A percentile compares a stretch with the other conserved stretches of the same genome.
Evolutionary conservation across 2,888 invertebrate species (phyloP).

Genomic region (Enchytraeus crypticus): DNA sequence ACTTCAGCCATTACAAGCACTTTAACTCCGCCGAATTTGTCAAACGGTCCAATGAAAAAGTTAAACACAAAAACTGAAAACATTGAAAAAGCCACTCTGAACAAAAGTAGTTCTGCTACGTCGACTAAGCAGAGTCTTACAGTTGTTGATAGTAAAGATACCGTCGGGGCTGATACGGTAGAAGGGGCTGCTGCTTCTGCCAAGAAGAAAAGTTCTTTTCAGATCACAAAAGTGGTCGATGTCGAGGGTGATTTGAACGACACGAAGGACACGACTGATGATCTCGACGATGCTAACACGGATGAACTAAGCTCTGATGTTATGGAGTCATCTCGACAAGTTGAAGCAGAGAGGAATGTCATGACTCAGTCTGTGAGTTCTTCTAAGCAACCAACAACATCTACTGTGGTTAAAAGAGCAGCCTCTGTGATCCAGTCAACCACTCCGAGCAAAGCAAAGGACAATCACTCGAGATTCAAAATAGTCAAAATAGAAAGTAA

Average conservation of each 20-base stretch:
- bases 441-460: too few species aligned
- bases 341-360: background rate
- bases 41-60: too few species aligned
- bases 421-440: too few species aligned
- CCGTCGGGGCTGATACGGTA: too few species aligned
- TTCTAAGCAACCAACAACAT: background rate
- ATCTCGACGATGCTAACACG: background rate
- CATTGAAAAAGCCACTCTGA: too few species aligned
- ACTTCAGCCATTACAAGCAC: too few species aligned
- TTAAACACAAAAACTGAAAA: too few species aligned
- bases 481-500: slow-evolving; percentile 91
- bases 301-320: background rate
- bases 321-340: background rate
- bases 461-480: slow-evolving; percentile 62
- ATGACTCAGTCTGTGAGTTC: too few species aligned
- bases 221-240: background rate
- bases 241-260: background rate
- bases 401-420: background rate
- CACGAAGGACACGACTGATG: background rate
- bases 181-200: background rate
- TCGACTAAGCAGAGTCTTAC: too few species aligned
- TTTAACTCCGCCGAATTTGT: too few species aligned
- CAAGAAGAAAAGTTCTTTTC: background rate
- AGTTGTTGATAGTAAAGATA: too few species aligned
- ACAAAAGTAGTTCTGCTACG: too few species aligned